A percentile compares a stretch with the other conserved stretches of the same genome.
phyloP scores from a whole-genome alignment of 2,888 invertebrate genomes.

The Smittia sp. region DNA sequence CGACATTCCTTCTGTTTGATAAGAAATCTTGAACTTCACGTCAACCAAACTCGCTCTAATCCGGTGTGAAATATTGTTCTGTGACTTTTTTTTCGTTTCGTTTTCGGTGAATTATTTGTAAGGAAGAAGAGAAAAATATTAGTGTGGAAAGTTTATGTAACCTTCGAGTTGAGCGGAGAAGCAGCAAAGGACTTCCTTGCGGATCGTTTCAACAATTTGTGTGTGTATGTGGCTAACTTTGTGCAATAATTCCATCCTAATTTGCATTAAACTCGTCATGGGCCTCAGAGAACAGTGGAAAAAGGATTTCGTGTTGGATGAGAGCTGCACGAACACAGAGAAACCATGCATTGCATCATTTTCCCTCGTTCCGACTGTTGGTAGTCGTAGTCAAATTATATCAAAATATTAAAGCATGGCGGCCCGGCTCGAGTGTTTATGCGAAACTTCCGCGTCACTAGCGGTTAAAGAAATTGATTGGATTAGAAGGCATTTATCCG shows the following conservation, averaged over 20 bases:
- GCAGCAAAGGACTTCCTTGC: not conserved
- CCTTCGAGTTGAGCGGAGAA: not conserved
- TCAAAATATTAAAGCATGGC: slow-evolving; percentile 26
- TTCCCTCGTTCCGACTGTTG: not conserved
- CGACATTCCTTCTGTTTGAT: slow-evolving; percentile 36
- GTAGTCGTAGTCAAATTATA: not conserved
- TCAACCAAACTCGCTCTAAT: not conserved
- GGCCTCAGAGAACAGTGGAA: not conserved
- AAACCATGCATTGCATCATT: slow-evolving; percentile 20
- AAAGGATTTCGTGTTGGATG: not conserved
- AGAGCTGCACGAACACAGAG: not conserved
- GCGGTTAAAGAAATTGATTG: not conserved
- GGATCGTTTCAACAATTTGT: slow-evolving; percentile 15
- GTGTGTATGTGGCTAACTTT: slow-evolving; percentile 10
- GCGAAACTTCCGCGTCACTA: not conserved
- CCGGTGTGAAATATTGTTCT: not conserved
- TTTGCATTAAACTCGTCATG: not conserved
- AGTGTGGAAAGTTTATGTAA: slow-evolving; percentile 19
- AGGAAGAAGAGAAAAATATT: not conserved
- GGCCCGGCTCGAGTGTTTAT: not conserved
- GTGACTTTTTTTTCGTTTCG: not conserved
- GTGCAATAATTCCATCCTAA: not conserved
- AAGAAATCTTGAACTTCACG: slow-evolving; percentile 23
- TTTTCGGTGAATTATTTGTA: slow-evolving; percentile 10
- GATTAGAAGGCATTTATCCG: not conserved